Evolutionary conservation across 1,140 invertebrate genomes (phyloP).

Genomic region (Sarcophaga peregrina): DNA sequence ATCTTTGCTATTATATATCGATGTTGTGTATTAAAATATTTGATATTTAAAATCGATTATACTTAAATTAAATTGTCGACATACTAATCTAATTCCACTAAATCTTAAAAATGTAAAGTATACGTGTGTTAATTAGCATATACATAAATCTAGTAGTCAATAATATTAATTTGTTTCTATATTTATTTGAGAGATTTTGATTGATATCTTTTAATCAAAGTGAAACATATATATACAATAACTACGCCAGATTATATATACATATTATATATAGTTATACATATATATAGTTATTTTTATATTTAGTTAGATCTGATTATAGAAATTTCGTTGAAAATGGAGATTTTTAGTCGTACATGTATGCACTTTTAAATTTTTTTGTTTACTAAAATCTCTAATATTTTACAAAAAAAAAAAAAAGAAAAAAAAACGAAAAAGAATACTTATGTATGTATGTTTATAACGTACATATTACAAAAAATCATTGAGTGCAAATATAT

Average conservation of each 20-base stretch:
- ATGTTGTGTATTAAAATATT: slow-evolving; percentile 34
- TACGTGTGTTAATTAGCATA: background rate
- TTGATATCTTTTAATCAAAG: no score
- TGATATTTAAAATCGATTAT: background rate
- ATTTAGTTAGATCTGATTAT: no score
- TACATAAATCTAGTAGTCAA: background rate
- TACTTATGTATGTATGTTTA: no score
- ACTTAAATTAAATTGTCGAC: background rate
- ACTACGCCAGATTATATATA: no score
- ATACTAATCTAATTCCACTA: background rate
- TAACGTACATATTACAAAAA: no score
- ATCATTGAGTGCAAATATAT: no score
- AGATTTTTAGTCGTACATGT: background rate
- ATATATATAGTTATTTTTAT: no score
- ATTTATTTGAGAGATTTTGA: background rate
- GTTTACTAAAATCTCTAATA: background rate
- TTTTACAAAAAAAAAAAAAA: background rate
- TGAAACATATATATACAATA: no score
- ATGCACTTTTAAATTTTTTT: background rate
- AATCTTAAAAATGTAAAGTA: background rate
- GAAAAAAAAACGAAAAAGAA: no score
- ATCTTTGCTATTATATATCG: slow-evolving; percentile 24
- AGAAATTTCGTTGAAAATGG: no score
- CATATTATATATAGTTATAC: no score
- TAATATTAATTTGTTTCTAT: background rate